Conservation (phyloP, 23 tunicate species). For the Diplosoma virens region DNA sequence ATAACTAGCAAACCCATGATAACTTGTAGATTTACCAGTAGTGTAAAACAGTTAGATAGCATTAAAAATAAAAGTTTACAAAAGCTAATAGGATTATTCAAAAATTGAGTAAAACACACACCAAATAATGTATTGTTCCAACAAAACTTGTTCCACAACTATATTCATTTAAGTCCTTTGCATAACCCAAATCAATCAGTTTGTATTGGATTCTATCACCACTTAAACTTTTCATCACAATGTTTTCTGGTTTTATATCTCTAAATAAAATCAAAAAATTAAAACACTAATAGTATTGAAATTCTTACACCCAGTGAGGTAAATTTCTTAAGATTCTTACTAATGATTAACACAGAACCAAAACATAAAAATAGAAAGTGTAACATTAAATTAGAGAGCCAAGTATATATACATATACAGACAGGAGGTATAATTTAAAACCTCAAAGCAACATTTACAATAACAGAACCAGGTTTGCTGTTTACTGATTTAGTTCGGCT, state of each 20-base stretch:
- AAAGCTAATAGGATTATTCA: neutral
- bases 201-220: conserved; percentile 45
- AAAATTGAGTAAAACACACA: conserved; percentile 4
- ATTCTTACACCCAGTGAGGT: too few species aligned
- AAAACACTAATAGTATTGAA: too few species aligned
- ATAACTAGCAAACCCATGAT: too few species aligned
- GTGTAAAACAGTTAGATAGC: neutral
- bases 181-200: conserved; percentile 91
- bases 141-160: conserved; percentile 71
- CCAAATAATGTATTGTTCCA: conserved; percentile 81
- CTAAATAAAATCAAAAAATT: conserved; percentile 1
- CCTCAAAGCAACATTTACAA: too few species aligned
- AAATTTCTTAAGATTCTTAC: too few species aligned
- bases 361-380: too few species aligned
- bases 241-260: conserved; percentile 94
- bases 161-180: conserved; percentile 64
- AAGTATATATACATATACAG: too few species aligned
- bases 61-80: neutral
- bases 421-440: too few species aligned
- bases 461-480: too few species aligned
- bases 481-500: too few species aligned
- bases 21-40: neutral
- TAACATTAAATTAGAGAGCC: too few species aligned
- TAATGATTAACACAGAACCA: too few species aligned
- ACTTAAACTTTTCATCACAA: conserved; percentile 48